Conservation (phyloP, 2,888 invertebrate species). For the Rhorus exstirpatorius region DNA sequence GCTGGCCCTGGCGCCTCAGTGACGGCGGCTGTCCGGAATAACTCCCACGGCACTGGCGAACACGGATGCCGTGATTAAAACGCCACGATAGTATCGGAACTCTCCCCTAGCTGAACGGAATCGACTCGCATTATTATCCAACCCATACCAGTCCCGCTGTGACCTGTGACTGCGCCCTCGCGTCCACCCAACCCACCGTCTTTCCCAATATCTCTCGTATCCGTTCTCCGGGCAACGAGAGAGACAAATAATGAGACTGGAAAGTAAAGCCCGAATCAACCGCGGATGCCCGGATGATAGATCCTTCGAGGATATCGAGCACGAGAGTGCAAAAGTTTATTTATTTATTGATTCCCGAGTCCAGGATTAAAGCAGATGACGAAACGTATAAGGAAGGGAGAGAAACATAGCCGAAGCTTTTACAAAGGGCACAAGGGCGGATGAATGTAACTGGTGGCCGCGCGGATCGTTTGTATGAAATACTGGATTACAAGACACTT, state of each 20-base stretch:
- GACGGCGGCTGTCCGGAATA: conserved; percentile 78
- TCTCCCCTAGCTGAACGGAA: conserved; percentile 46
- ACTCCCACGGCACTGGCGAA: conserved; percentile 71
- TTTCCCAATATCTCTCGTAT: conserved; percentile 35
- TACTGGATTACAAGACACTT: no score
- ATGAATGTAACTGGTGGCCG: no score
- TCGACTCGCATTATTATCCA: conserved; percentile 45
- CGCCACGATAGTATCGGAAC: conserved; percentile 70
- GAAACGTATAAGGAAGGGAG: no score
- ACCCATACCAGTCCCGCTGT: conserved; percentile 1
- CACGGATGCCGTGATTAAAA: conserved; percentile 73
- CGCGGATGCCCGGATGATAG: background rate
- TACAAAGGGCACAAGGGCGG: no score
- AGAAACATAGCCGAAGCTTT: no score
- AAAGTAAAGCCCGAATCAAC: conserved; percentile 7
- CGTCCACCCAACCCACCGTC: conserved; percentile 8
- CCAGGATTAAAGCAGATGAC: no score
- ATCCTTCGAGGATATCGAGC: no score
- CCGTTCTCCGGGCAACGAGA: background rate
- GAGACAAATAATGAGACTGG: conserved; percentile 15
- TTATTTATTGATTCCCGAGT: no score
- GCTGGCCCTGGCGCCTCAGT: conserved; percentile 74
- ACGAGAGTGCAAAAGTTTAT: no score
- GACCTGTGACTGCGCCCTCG: conserved; percentile 38
- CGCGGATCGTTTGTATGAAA: no score